Percentiles rank a stretch among this genome's conserved stretches.
Evolutionary conservation across 1,140 invertebrate genomes (phyloP).

Genomic region (Branchinecta lynchi): DNA sequence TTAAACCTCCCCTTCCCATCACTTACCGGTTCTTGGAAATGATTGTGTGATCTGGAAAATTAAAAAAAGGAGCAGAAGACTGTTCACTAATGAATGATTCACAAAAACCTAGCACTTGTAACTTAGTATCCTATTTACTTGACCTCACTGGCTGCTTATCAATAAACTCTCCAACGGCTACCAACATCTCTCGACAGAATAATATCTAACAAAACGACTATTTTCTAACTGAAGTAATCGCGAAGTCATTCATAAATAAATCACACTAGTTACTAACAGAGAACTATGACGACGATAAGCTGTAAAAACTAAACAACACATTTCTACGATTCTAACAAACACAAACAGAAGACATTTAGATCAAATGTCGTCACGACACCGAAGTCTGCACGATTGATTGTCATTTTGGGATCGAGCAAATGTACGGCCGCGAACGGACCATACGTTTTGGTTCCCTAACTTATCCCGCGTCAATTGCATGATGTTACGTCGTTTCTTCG

Average conservation of each 20-base stretch:
- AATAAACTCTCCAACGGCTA: neutral
- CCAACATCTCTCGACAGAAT: conserved; percentile 7
- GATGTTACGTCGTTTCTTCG: neutral
- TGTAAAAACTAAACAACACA: neutral
- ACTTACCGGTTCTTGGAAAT: neutral
- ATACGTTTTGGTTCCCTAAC: neutral
- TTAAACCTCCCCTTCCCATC: neutral
- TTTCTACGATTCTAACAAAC: neutral
- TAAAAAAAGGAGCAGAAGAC: neutral
- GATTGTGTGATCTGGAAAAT: neutral
- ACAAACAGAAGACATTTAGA: neutral
- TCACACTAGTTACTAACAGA: neutral
- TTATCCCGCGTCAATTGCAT: neutral
- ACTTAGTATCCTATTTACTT: neutral
- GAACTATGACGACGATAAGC: neutral
- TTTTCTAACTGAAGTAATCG: conserved; percentile 2
- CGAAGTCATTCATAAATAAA: conserved; percentile 1
- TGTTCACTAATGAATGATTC: conserved; percentile 6
- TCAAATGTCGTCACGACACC: neutral
- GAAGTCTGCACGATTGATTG: neutral
- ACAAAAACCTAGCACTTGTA: neutral
- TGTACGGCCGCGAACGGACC: neutral
- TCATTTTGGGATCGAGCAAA: neutral
- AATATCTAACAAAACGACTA: neutral
- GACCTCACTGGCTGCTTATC: neutral